Evolutionary conservation across 2,113 vertebrate species (phyloP).

Genomic region (Oreochromis niloticus): DNA sequence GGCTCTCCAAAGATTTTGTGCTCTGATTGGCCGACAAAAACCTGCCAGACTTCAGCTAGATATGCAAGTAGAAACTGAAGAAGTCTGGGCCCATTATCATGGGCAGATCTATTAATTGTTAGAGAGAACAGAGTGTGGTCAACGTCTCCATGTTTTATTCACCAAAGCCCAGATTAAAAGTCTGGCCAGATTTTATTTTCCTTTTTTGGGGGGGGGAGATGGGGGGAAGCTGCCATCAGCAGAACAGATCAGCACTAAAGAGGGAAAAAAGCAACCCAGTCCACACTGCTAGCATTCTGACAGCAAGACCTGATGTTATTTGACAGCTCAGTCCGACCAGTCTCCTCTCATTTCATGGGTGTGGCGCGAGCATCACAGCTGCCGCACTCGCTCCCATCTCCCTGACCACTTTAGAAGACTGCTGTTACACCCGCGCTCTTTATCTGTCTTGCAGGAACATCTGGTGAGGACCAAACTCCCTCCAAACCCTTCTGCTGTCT

Average conservation of each 20-base stretch:
- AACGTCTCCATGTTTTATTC: neutral
- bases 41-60: neutral
- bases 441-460: slow-evolving; percentile 73
- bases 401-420: neutral
- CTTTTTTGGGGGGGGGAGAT: neutral
- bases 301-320: slow-evolving; percentile 28
- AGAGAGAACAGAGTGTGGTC: neutral
- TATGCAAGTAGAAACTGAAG: neutral
- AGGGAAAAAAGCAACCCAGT: neutral
- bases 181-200: neutral
- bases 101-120: neutral
- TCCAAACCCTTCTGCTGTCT: slow-evolving; percentile 90
- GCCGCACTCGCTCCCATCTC: neutral
- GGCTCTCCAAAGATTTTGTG: neutral
- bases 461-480: slow-evolving; percentile 83
- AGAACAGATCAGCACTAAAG: neutral
- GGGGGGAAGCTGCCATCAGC: slow-evolving; percentile 1
- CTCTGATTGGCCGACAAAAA: neutral
- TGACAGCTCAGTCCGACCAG: slow-evolving; percentile 4
- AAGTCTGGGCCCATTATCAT: neutral
- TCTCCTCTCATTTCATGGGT: slow-evolving; percentile 42
- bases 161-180: neutral
- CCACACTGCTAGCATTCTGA: neutral
- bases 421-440: neutral
- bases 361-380: neutral